These are phyloP conservation scores for Phymastichus coffea DNA, from an alignment of 1,140 invertebrate genomes.

Conservation along the genomic window DNA sequence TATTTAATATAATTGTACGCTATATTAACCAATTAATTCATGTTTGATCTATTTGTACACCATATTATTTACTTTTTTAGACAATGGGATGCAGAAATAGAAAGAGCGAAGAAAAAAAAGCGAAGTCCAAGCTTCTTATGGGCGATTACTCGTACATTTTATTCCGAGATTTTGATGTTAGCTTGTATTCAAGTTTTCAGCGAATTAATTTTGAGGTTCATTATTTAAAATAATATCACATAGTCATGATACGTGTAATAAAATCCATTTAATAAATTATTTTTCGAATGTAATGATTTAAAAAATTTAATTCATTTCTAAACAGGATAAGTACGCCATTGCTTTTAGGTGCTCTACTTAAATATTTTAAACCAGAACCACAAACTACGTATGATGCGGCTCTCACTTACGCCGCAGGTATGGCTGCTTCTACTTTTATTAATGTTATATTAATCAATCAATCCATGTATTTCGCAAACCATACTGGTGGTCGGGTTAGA, in stretches of 20 bases:
- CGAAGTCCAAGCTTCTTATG: slow-evolving; percentile 54
- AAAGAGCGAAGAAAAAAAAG: too few species aligned
- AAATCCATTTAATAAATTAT: too few species aligned
- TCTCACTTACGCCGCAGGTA: slow-evolving; percentile 58
- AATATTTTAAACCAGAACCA: slow-evolving; percentile 49
- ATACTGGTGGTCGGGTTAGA: slow-evolving; percentile 60
- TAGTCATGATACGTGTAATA: too few species aligned
- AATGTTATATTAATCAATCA: slow-evolving; percentile 60
- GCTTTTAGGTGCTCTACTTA: slow-evolving; percentile 54
- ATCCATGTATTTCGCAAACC: slow-evolving; percentile 58
- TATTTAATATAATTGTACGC: too few species aligned
- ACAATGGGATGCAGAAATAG: too few species aligned
- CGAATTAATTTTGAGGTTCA: too few species aligned
- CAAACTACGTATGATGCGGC: slow-evolving; percentile 47
- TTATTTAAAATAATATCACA: too few species aligned
- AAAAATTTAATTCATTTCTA: background rate
- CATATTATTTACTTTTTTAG: too few species aligned
- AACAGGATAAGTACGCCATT: slow-evolving; percentile 49
- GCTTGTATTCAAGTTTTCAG: background rate
- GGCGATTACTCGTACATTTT: slow-evolving; percentile 65
- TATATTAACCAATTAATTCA: too few species aligned
- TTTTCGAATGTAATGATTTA: too few species aligned
- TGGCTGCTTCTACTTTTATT: slow-evolving; percentile 54
- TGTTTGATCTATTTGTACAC: too few species aligned
- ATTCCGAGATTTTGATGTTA: slow-evolving; percentile 51